Evolutionary conservation across 2,888 invertebrate genomes (phyloP).

Genomic region (Loripinus fragilis): DNA sequence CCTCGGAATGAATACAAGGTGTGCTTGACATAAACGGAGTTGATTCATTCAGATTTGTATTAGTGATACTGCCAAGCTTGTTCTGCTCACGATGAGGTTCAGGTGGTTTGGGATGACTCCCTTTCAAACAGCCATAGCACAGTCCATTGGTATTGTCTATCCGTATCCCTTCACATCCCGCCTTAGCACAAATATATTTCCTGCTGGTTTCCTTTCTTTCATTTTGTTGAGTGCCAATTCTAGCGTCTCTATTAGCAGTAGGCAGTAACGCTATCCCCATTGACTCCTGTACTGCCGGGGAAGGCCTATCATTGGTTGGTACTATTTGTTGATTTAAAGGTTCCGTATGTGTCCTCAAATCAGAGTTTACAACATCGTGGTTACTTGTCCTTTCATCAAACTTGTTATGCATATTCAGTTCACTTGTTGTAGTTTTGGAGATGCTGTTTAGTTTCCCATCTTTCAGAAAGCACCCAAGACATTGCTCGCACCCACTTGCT

Average conservation of each 20-base stretch:
- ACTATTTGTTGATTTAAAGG: too few species aligned
- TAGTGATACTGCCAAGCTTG: conserved; percentile 20
- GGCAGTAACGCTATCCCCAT: background rate
- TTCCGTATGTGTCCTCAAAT: too few species aligned
- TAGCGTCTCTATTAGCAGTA: too few species aligned
- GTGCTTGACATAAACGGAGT: conserved; percentile 17
- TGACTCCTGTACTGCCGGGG: background rate
- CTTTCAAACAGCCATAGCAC: conserved; percentile 38
- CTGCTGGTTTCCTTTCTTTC: background rate
- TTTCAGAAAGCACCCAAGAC: background rate
- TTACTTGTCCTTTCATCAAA: background rate
- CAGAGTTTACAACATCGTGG: background rate
- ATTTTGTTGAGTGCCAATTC: background rate
- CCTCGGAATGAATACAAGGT: conserved; percentile 32
- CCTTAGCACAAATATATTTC: conserved; percentile 61
- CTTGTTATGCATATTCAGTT: background rate
- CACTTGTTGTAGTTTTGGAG: background rate
- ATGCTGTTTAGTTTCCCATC: background rate
- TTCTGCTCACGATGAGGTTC: background rate
- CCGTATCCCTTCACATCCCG: conserved; percentile 60
- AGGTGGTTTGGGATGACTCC: background rate
- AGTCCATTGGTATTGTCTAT: conserved; percentile 31
- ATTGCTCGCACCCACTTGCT: background rate
- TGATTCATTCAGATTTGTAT: conserved; percentile 35
- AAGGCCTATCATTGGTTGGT: too few species aligned